Percentiles rank a stretch among this genome's conserved stretches.
Evolutionary conservation across 1,140 invertebrate species (phyloP).

Genomic region (Araneus ventricosus): DNA sequence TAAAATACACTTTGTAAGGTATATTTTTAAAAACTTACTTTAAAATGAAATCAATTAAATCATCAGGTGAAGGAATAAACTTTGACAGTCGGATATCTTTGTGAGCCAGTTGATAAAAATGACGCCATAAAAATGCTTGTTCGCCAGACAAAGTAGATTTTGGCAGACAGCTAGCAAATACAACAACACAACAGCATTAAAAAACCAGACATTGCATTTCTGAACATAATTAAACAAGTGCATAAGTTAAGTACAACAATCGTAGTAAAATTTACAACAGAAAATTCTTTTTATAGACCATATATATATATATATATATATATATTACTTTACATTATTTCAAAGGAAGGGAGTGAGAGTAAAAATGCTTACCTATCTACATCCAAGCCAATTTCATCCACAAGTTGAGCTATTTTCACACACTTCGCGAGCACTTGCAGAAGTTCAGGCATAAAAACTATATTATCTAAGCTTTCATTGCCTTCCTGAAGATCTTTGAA

Average conservation of each 20-base stretch:
- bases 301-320: too few relatives aligned
- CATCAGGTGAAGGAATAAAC: constrained; percentile 41
- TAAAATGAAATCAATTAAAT: constrained; percentile 42
- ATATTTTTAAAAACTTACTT: constrained; percentile 45
- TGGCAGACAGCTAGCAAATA: constrained; percentile 28
- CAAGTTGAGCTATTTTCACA: constrained; percentile 53
- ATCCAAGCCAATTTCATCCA: constrained; percentile 64
- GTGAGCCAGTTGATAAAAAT: constrained; percentile 8
- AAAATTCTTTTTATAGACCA: too few relatives aligned
- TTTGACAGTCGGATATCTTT: constrained; percentile 32
- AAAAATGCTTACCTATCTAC: constrained; percentile 32
- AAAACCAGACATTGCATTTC: too few relatives aligned
- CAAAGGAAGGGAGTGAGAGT: neutral
- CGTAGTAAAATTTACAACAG: too few relatives aligned
- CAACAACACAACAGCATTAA: too few relatives aligned
- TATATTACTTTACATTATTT: too few relatives aligned
- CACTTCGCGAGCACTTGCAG: constrained; percentile 3
- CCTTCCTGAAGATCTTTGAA: constrained; percentile 20
- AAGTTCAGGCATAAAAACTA: constrained; percentile 32
- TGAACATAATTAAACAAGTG: too few relatives aligned
- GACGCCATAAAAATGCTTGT: constrained; percentile 62
- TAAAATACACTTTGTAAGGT: too few relatives aligned
- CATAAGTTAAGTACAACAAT: too few relatives aligned
- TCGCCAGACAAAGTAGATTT: constrained; percentile 46
- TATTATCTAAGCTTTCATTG: constrained; percentile 54